Percentiles rank a stretch among this genome's conserved stretches.
Conservation (phyloP, 2,113 vertebrate species). For the Gymnobelideus leadbeateri region DNA sequence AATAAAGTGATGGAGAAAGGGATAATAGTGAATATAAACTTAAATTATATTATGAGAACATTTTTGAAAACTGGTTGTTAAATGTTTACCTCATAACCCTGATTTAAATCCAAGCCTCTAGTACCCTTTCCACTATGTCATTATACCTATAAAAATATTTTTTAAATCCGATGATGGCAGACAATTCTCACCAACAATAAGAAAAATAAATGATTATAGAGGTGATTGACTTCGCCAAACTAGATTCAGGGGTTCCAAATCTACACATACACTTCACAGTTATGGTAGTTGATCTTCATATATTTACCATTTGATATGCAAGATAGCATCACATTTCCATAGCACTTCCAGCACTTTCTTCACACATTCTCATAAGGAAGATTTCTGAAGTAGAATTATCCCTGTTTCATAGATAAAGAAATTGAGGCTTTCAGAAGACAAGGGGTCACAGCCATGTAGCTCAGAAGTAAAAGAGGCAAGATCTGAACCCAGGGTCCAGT, state of each 20-base stretch:
- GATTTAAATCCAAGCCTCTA: background rate
- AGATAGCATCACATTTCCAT: background rate
- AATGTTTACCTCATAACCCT: no score
- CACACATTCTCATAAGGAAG: background rate
- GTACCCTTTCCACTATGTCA: background rate
- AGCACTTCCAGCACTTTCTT: background rate
- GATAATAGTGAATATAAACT: no score
- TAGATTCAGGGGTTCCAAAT: background rate
- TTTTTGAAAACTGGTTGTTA: background rate
- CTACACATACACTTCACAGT: background rate
- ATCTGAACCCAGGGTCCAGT: background rate
- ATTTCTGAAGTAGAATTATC: background rate
- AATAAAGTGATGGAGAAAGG: no score
- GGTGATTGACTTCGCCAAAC: background rate
- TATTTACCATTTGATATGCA: background rate
- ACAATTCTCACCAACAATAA: background rate
- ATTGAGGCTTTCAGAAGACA: background rate
- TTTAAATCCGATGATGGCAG: background rate
- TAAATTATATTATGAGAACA: no score
- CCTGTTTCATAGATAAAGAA: background rate
- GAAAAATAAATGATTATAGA: background rate
- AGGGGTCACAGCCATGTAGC: background rate
- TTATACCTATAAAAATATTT: background rate
- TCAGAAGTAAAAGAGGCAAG: background rate
- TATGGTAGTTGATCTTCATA: background rate